Evolutionary conservation across 2,113 vertebrate species (phyloP).

Genomic region (Lagopus muta): DNA sequence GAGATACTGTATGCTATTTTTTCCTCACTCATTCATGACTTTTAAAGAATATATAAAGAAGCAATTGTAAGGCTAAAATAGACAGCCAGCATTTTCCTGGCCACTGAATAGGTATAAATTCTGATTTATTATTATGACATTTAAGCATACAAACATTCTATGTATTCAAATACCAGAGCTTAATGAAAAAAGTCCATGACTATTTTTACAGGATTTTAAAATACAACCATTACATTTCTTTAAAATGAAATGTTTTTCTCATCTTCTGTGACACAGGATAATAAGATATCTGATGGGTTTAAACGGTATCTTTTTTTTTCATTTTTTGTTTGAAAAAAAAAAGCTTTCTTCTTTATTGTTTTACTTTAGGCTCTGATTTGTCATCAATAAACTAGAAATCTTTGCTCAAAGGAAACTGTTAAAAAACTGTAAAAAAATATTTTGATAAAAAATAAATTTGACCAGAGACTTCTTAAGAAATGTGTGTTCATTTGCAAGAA

Average conservation of each 20-base stretch:
- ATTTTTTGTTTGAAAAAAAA: background rate
- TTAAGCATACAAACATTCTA: background rate
- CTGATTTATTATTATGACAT: background rate
- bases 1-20: background rate
- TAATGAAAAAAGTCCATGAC: background rate
- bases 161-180: background rate
- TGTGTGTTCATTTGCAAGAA: background rate
- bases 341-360: background rate
- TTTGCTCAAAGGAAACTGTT: background rate
- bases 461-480: background rate
- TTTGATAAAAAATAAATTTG: background rate
- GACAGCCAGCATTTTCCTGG: background rate
- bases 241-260: background rate
- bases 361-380: background rate
- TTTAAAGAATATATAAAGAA: background rate
- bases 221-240: background rate
- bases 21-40: background rate
- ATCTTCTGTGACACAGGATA: background rate
- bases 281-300: background rate
- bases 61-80: slow-evolving; percentile 1
- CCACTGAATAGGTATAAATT: background rate
- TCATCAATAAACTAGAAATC: background rate
- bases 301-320: background rate
- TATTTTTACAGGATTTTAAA: background rate
- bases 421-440: background rate